Evolutionary conservation across 2,797 vertebrate genomes (phyloP).

Genomic region (Craterocephalus amniculus): DNA sequence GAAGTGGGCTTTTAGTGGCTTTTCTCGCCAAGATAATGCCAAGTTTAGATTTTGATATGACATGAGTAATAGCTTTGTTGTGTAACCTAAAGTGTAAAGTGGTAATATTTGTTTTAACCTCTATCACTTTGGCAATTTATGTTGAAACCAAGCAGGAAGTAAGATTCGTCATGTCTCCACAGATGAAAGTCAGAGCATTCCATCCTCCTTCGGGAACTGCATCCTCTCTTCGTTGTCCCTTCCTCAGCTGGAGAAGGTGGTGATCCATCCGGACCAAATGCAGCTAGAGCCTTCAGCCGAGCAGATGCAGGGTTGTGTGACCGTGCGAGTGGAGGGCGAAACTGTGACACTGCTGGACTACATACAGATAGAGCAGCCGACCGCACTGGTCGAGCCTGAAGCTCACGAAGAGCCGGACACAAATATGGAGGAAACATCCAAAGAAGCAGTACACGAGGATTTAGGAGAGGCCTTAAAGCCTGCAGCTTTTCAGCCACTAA

Average conservation of each 20-base stretch:
- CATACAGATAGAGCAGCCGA: slow-evolving; percentile 69
- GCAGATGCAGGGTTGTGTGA: slow-evolving; percentile 69
- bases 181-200: slow-evolving; percentile 69
- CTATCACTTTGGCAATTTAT: neutral
- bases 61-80: too few species aligned
- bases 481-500: slow-evolving; percentile 73
- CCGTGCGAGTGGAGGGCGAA: slow-evolving; percentile 75
- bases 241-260: slow-evolving; percentile 75
- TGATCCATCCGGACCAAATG: slow-evolving; percentile 66
- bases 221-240: slow-evolving; percentile 78
- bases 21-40: too few species aligned
- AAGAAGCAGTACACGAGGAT: slow-evolving; percentile 21
- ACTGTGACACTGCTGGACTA: slow-evolving; percentile 76
- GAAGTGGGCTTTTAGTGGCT: too few species aligned
- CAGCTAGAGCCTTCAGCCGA: slow-evolving; percentile 61
- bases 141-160: neutral
- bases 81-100: too few species aligned
- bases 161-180: slow-evolving; percentile 12
- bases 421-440: slow-evolving; percentile 13
- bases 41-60: too few species aligned
- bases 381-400: slow-evolving; percentile 38
- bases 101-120: too few species aligned
- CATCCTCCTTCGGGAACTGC: slow-evolving; percentile 77
- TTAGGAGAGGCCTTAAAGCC: slow-evolving; percentile 58
- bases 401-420: slow-evolving; percentile 30